Percentiles rank a stretch among this genome's conserved stretches.
Evolutionary conservation across 23 tunicate species (phyloP).

Genomic region (Trididemnum clinides): DNA sequence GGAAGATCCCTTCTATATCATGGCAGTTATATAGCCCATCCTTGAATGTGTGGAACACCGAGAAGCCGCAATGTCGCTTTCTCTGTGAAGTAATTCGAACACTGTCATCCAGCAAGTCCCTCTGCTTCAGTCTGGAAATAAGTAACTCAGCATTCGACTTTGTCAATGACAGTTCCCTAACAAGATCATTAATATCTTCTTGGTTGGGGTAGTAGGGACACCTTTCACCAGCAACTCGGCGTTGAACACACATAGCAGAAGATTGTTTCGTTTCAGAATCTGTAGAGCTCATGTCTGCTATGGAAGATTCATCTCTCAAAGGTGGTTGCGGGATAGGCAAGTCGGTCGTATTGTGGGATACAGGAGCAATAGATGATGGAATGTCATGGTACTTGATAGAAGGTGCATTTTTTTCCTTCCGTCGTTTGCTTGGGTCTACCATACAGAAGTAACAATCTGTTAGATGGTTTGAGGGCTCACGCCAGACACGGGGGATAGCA

Average conservation of each 20-base stretch:
- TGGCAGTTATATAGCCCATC: slow-evolving; percentile 34
- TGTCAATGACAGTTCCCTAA: slow-evolving; percentile 31
- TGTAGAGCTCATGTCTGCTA: slow-evolving; percentile 16
- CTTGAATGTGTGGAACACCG: slow-evolving; percentile 11
- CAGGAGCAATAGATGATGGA: slow-evolving; percentile 37
- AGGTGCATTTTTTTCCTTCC: slow-evolving; percentile 36
- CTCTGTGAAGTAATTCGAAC: slow-evolving; percentile 41
- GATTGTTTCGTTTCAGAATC: slow-evolving; percentile 37
- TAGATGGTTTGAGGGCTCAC: too few relatives aligned
- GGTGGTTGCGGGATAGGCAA: slow-evolving; percentile 43
- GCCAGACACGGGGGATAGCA: too few relatives aligned
- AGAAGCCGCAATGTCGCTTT: slow-evolving; percentile 37
- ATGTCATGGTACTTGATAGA: slow-evolving; percentile 25
- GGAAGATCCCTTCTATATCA: slow-evolving; percentile 27
- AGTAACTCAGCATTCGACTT: slow-evolving; percentile 41
- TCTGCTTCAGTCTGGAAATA: slow-evolving; percentile 25
- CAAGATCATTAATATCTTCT: slow-evolving; percentile 40
- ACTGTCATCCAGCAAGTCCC: slow-evolving; percentile 36
- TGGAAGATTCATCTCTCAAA: slow-evolving; percentile 1
- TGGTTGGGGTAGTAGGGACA: slow-evolving; percentile 47
- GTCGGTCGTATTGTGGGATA: slow-evolving; percentile 34
- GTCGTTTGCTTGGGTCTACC: slow-evolving; percentile 26
- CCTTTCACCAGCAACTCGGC: slow-evolving; percentile 19
- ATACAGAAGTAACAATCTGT: too few relatives aligned
- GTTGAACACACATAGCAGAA: slow-evolving; percentile 15